Evolutionary conservation across 2,113 vertebrate species (phyloP).

Genomic region (Stictonetta naevosa): DNA sequence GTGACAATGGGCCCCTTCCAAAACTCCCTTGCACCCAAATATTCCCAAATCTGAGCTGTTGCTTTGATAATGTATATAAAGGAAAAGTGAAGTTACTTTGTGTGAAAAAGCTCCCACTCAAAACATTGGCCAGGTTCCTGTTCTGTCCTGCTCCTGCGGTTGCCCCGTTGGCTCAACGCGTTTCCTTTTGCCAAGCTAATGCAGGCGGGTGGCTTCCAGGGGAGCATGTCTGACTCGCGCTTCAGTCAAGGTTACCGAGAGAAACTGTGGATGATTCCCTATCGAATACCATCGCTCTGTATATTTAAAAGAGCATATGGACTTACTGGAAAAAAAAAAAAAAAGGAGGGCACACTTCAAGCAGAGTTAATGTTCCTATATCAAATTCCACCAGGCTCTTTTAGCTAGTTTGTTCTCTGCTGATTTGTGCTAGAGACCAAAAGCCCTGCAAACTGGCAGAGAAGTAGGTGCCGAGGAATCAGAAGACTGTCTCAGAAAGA

Average conservation of each 20-base stretch:
- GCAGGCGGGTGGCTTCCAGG: neutral
- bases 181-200: slow-evolving; percentile 2
- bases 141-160: neutral
- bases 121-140: neutral
- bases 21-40: neutral
- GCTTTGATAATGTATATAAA: neutral
- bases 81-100: neutral
- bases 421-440: neutral
- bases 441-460: neutral
- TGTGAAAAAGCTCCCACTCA: neutral
- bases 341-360: neutral
- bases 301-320: slow-evolving; percentile 1
- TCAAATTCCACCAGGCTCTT: neutral
- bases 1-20: neutral
- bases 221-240: neutral
- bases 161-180: neutral
- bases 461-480: neutral
- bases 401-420: neutral
- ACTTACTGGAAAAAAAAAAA: neutral
- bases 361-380: neutral
- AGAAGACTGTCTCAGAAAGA: neutral
- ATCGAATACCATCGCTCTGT: neutral
- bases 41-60: neutral
- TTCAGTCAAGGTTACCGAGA: slow-evolving; percentile 2
- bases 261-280: slow-evolving; percentile 11